Evolutionary conservation across 2,113 vertebrate genomes (phyloP), one percentile per base, ranked within the genome.

Genomic region (Atractosteus spatula): DNA sequence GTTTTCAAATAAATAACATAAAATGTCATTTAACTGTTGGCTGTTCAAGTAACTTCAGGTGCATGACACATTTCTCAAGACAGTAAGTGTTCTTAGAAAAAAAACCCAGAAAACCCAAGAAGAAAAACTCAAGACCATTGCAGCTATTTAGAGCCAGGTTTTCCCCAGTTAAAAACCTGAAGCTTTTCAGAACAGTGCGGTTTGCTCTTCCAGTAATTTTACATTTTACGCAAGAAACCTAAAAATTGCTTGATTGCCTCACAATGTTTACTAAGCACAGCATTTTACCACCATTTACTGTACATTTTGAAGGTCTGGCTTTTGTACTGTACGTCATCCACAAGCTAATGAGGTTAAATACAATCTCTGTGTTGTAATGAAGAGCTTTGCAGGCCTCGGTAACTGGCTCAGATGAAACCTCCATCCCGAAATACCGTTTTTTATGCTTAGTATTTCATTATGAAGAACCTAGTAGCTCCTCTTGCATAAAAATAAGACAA

Each of bases 31-130:
- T 54, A 68, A 51, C 55, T 68, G 7, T 3, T 42, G 61, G 16
- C 45, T 42, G 12, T 70, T 70, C 67, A 74, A 74, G 73, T 69
- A 29, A 62, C 56, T 74, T 74, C 67, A 65, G 59, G 55, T 73
- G 29, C 3, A 41, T 69, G 61, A 61, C 64, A 67, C 67, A 64
- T 74, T 69, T 69, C 59, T 43, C 4, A 64, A 70, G 51, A 69
- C 59, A 41, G 14, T 41, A 17, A 3, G 29, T 3, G 10, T 59
- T 71, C 63, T n/a, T 44, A 71, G 42, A 56, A 29, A 43, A 74
- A 54, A 29, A 29, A 29, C 0, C 0, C 29, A 29, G 47, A 10
- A 51, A 51, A 51, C 5, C 47, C 45, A 16, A 63, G 45, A 7
- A 69, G 8, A 13, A n/a, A 43, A 10, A 16, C 16, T 67, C 66